These are phyloP conservation scores for Pygocentrus nattereri DNA, from an alignment of 2,797 vertebrate genomes.

Conservation along the genomic window DNA sequence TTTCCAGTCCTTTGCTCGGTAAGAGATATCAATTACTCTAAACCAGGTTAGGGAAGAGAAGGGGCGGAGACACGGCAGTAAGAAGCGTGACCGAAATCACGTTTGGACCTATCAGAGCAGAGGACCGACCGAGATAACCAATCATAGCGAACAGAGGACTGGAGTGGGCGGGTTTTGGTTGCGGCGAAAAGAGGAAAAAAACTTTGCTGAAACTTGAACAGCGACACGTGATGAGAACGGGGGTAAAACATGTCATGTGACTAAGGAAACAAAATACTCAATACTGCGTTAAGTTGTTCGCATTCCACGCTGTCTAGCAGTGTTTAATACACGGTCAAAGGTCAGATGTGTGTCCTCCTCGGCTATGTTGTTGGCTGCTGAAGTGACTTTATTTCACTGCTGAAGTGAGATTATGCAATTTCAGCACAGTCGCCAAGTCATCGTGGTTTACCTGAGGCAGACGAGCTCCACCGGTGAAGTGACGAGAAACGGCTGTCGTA, in stretches of 20 bases:
- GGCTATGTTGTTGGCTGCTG: not conserved
- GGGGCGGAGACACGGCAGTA: constrained; percentile 61
- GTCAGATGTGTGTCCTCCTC: not conserved
- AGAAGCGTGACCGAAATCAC: constrained; percentile 22
- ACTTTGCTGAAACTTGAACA: constrained; percentile 81
- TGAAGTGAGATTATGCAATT: not conserved
- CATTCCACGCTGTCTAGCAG: constrained; percentile 25
- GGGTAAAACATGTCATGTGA: constrained; percentile 77
- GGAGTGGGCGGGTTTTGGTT: constrained; percentile 60
- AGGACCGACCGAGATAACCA: constrained; percentile 43
- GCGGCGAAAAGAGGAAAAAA: constrained; percentile 48
- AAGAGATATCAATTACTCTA: constrained; percentile 69
- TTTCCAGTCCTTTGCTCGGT: constrained; percentile 47
- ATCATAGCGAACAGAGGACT: constrained; percentile 60
- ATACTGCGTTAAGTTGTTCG: constrained; percentile 64
- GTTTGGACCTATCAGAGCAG: constrained; percentile 63
- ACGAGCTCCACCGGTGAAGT: not conserved
- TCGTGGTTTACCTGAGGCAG: not conserved
- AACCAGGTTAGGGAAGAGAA: constrained; percentile 65
- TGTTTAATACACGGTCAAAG: not conserved
- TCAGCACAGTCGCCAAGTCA: not conserved
- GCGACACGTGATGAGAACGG: constrained; percentile 75
- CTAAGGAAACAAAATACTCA: constrained; percentile 19
- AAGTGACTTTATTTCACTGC: not conserved
- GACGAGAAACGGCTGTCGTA: too few species aligned